Percentiles rank a stretch among this genome's conserved stretches.
phyloP scores from a whole-genome alignment of 2,113 vertebrate genomes.

The Scomber colias region DNA sequence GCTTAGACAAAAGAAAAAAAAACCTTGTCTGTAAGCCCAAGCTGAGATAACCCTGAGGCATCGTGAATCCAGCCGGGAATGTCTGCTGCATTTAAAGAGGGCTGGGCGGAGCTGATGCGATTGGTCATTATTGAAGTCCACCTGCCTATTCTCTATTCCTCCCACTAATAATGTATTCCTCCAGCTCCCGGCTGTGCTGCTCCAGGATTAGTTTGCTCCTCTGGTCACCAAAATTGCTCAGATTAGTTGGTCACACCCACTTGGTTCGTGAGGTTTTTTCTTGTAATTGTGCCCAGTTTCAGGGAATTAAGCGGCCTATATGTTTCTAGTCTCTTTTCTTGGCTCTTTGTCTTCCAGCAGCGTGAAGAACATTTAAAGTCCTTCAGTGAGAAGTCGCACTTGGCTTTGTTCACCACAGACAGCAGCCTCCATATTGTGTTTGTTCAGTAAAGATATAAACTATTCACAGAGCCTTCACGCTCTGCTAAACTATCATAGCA shows the following conservation, averaged over 20 bases:
- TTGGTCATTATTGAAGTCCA: no score
- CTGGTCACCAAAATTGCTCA: constrained; percentile 11
- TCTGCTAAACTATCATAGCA: no score
- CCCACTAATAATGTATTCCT: neutral
- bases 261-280: neutral
- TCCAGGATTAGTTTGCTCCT: constrained; percentile 5
- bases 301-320: neutral
- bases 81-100: neutral
- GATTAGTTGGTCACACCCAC: constrained; percentile 2
- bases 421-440: neutral
- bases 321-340: constrained; percentile 6
- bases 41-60: no score
- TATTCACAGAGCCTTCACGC: no score
- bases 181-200: neutral
- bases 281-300: neutral
- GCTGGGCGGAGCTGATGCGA: neutral
- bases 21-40: no score
- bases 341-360: constrained; percentile 9
- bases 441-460: neutral
- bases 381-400: neutral
- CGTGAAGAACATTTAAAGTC: neutral
- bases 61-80: neutral
- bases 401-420: neutral
- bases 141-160: neutral
- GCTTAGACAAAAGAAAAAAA: no score